A percentile compares a stretch with the other conserved stretches of the same genome.
These are phyloP conservation scores for Malacoraja senta DNA, from an alignment of 2,797 vertebrate genomes.

Conservation along the genomic window DNA sequence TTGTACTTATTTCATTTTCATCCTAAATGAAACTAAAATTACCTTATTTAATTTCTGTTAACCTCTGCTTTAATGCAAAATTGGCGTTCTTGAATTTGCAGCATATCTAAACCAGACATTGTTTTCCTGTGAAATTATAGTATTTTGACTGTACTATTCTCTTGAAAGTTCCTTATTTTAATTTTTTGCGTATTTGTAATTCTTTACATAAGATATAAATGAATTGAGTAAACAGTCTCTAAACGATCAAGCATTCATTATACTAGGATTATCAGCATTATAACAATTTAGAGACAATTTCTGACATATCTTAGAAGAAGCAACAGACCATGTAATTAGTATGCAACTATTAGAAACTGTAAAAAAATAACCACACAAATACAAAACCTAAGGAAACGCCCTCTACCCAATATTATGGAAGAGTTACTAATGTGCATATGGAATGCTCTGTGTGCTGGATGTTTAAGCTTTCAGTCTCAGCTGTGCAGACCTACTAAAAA, in stretches of 20 bases:
- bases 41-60: conserved; percentile 46
- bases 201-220: conserved; percentile 11
- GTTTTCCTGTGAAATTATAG: conserved; percentile 48
- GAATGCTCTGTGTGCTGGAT: background rate
- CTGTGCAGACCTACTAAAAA: background rate
- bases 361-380: background rate
- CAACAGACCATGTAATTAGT: background rate
- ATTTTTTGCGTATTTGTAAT: background rate
- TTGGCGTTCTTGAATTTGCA: conserved; percentile 47
- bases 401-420: no score
- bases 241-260: background rate
- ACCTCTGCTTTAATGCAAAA: conserved; percentile 45
- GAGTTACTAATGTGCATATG: background rate
- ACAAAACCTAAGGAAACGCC: background rate
- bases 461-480: background rate
- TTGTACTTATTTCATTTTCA: conserved; percentile 40
- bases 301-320: background rate
- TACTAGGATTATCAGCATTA: no score
- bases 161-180: background rate
- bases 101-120: conserved; percentile 45
- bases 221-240: background rate
- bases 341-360: background rate
- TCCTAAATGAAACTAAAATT: conserved; percentile 45
- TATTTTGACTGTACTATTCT: conserved; percentile 46
- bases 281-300: background rate